Evolutionary conservation across 2,113 vertebrate species (phyloP).

Genomic region (Ranitomeya variabilis): DNA sequence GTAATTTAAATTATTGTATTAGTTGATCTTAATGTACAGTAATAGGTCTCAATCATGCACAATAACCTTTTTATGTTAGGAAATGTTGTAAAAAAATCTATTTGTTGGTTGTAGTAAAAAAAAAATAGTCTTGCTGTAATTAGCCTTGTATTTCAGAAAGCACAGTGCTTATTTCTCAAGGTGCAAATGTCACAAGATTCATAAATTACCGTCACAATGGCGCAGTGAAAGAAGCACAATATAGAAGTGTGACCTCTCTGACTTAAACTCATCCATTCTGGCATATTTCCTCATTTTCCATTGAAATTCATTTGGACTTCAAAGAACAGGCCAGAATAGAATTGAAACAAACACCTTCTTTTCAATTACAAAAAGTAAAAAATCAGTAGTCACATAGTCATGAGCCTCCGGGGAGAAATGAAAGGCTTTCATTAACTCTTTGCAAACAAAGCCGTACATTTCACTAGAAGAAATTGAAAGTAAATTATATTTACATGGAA

Average conservation of each 20-base stretch:
- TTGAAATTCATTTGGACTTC: background rate
- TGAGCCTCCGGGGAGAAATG: background rate
- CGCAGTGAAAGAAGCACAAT: background rate
- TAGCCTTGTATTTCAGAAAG: background rate
- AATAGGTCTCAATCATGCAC: background rate
- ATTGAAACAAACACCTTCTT: background rate
- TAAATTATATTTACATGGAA: background rate
- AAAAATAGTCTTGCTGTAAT: background rate
- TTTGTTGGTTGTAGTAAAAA: background rate
- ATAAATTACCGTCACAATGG: slow-evolving; percentile 4
- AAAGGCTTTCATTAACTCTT: background rate
- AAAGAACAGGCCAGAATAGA: background rate
- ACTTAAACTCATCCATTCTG: background rate
- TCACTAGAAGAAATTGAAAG: background rate
- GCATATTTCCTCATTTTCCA: background rate
- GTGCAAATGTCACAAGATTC: background rate
- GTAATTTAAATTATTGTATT: background rate
- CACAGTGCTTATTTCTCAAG: background rate
- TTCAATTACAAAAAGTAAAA: background rate
- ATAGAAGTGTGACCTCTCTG: background rate
- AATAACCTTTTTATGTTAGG: background rate
- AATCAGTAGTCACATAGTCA: background rate
- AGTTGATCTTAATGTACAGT: background rate
- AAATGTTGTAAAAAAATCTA: background rate
- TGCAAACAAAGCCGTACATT: background rate